These are phyloP conservation scores for Anneissia japonica DNA, from an alignment of 35 echinoderm and acorn worm genomes.

Conservation along the genomic window DNA sequence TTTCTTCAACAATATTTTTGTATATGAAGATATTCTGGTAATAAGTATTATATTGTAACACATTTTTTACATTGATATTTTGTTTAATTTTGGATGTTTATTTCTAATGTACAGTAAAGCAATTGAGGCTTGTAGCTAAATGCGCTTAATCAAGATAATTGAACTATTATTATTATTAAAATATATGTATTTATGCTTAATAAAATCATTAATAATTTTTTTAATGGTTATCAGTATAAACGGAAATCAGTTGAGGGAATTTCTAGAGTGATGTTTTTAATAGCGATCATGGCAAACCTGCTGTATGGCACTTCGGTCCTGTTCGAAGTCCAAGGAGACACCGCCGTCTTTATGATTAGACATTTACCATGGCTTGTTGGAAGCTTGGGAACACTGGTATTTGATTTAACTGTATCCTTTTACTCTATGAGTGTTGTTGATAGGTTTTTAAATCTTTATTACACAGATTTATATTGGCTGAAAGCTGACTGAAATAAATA, in stretches of 20 bases:
- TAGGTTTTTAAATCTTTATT: background rate
- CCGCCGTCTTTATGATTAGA: slow-evolving; percentile 39
- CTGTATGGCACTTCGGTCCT: slow-evolving; percentile 77
- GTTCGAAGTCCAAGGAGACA: slow-evolving; percentile 40
- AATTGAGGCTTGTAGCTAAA: too few species aligned
- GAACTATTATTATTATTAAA: too few species aligned
- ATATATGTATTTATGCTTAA: too few species aligned
- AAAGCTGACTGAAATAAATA: too few species aligned
- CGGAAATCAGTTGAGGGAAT: slow-evolving; percentile 79
- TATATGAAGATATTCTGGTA: too few species aligned
- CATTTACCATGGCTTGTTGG: slow-evolving; percentile 97
- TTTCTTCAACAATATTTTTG: too few species aligned
- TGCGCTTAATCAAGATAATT: too few species aligned
- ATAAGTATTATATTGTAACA: too few species aligned
- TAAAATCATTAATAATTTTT: background rate
- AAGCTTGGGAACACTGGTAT: slow-evolving; percentile 75
- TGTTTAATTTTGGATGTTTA: too few species aligned
- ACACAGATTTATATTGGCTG: too few species aligned
- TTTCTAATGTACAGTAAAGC: too few species aligned
- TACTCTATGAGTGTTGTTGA: background rate
- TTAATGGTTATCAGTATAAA: slow-evolving; percentile 33
- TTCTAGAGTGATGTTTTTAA: slow-evolving; percentile 81
- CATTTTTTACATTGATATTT: too few species aligned
- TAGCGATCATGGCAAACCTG: slow-evolving; percentile 72
- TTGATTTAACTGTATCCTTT: slow-evolving; percentile 97